Percentiles rank a stretch among this genome's conserved stretches.
phyloP scores from a whole-genome alignment of 2,888 invertebrate genomes.

The Cataglyphis rosenhaueri region DNA sequence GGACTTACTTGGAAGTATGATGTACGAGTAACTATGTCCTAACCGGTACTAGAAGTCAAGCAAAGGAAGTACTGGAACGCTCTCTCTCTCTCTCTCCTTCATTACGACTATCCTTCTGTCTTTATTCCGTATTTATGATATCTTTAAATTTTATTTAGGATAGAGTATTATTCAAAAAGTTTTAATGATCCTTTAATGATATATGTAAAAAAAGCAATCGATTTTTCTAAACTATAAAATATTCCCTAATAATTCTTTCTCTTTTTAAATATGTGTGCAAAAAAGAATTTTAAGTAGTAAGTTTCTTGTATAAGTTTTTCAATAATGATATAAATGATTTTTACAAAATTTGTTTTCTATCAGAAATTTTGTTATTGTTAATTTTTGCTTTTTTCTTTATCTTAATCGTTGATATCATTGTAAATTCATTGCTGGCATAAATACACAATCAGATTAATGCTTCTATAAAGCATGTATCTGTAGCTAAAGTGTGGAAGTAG shows the following conservation, averaged over 20 bases:
- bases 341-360: background rate
- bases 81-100: background rate
- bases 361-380: background rate
- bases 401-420: background rate
- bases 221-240: background rate
- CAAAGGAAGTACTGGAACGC: slow-evolving; percentile 34
- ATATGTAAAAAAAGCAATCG: background rate
- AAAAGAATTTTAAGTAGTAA: background rate
- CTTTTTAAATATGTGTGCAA: background rate
- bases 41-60: slow-evolving; percentile 73
- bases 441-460: background rate
- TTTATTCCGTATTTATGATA: slow-evolving; percentile 10
- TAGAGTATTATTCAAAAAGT: background rate
- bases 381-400: background rate
- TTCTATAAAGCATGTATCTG: slow-evolving; percentile 27
- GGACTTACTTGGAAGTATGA: slow-evolving; percentile 77
- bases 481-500: slow-evolving; percentile 14
- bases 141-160: background rate
- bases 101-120: background rate
- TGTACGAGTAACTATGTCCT: slow-evolving; percentile 74
- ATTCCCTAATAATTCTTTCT: too few species aligned
- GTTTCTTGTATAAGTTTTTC: background rate
- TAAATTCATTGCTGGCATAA: slow-evolving; percentile 19
- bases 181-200: background rate
- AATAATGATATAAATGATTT: background rate